Evolutionary conservation across 2,113 vertebrate species (phyloP).

Genomic region (Spheniscus mendiculus): DNA sequence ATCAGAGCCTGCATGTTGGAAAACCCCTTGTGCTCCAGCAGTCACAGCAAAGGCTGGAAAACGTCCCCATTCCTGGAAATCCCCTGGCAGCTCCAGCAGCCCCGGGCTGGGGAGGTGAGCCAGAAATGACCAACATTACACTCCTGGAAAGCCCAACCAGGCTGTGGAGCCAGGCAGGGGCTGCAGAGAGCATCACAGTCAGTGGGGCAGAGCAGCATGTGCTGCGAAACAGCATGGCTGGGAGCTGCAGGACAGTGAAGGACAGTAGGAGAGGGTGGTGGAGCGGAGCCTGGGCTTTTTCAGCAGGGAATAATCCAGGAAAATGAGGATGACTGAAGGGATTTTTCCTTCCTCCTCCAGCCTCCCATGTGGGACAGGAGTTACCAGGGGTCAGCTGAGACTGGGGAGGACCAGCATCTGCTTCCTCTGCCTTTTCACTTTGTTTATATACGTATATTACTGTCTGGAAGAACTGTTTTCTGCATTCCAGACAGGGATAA

Average conservation of each 20-base stretch:
- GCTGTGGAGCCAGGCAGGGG: accelerated
- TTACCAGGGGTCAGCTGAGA: not conserved
- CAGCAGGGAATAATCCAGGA: not conserved
- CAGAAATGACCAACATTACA: not conserved
- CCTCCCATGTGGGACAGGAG: not conserved
- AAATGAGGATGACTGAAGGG: not conserved
- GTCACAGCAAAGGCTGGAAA: not conserved
- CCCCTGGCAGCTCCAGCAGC: not conserved
- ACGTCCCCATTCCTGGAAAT: constrained; percentile 7
- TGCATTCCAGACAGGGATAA: constrained; percentile 4
- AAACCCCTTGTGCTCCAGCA: constrained; percentile 17
- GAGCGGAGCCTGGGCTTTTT: not conserved
- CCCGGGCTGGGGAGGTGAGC: not conserved
- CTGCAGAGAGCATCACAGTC: accelerated
- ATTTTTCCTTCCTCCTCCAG: not conserved
- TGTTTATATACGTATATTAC: not conserved
- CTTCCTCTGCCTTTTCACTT: not conserved
- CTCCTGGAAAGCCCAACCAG: not conserved
- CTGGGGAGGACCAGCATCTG: not conserved
- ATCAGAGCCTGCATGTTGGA: not conserved
- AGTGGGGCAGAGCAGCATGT: accelerated
- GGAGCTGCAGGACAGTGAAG: not conserved
- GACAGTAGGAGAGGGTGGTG: not conserved
- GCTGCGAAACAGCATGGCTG: not conserved
- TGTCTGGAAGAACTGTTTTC: constrained; percentile 4